phyloP scores from a whole-genome alignment of 1,140 invertebrate genomes.

The Lepidurus arcticus region DNA sequence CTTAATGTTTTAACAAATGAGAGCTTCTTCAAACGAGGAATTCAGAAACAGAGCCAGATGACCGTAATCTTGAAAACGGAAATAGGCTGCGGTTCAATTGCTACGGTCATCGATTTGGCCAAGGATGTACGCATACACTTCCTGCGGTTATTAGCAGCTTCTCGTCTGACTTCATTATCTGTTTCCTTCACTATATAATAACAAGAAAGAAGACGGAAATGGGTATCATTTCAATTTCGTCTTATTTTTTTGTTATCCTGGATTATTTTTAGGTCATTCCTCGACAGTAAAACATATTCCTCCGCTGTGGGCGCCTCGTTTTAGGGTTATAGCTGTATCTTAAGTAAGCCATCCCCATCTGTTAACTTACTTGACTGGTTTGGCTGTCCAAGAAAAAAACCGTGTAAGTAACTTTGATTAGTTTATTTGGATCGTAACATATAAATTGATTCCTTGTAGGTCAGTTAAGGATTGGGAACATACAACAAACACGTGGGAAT shows the following conservation, averaged over 20 bases:
- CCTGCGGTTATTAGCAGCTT: not conserved
- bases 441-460: not conserved
- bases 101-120: not conserved
- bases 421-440: no score
- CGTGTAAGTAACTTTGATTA: no score
- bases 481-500: not conserved
- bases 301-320: not conserved
- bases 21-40: no score
- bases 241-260: not conserved
- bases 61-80: not conserved
- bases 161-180: not conserved
- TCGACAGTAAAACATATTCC: not conserved
- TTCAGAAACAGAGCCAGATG: not conserved
- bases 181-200: not conserved
- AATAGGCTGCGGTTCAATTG: not conserved
- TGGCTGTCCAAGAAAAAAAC: no score
- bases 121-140: not conserved
- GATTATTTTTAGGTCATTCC: not conserved
- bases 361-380: no score
- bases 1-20: no score
- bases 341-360: not conserved
- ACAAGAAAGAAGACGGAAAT: not conserved
- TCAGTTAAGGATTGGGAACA: not conserved
- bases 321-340: not conserved
- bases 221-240: not conserved